Evolutionary conservation across 2,113 vertebrate genomes (phyloP), one percentile per base, ranked within the genome.

Genomic region (Marmota flaviventris): DNA sequence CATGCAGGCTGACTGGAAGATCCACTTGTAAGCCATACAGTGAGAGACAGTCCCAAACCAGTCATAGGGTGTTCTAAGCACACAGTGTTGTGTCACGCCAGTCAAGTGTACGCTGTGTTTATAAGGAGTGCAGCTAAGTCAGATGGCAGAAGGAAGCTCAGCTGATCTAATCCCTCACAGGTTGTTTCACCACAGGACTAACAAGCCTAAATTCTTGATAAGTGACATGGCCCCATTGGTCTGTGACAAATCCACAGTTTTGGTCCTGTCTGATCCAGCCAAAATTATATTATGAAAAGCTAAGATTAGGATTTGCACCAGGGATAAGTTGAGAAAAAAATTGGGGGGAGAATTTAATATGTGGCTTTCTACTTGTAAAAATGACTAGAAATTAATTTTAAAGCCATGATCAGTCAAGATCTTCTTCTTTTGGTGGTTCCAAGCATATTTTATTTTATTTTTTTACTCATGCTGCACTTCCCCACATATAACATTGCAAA

Each of bases 401-500:
- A 95, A 94, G 84, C 69, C 85, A 75, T 78, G 73, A 85, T 93
- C 25, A 72, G 72, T 20, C 25, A 65, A 94, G 58, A 95, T 37
- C 37, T 77, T 75, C 81, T 94, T 75, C 69, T 90, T 95, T 96
- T 89, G 27, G 22, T 92, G 96, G 32, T 96, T 89, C 76, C 95
- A 97, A 48, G 24, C 61, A 81, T 76, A 58, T 92, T 91, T 93
- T 82, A 72, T 96, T 77, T 98, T 96, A 89, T 96, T 95, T 97
- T 51, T 98, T 97, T 97, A 98, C 98, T 92, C 98, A 98, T 96
- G 98, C 98, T 97, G 92, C 98, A 97, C 96, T 98, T 98, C 94
- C 97, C 98, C 98, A 98, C 96, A 97, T 98, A 98, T 89, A 98
- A 98, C 98, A 98, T 95, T 96, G 97, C 94, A 98, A 98, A 98